Evolutionary conservation across 2,888 invertebrate species (phyloP).

Genomic region (Marasmarcha lunaedactyla): DNA sequence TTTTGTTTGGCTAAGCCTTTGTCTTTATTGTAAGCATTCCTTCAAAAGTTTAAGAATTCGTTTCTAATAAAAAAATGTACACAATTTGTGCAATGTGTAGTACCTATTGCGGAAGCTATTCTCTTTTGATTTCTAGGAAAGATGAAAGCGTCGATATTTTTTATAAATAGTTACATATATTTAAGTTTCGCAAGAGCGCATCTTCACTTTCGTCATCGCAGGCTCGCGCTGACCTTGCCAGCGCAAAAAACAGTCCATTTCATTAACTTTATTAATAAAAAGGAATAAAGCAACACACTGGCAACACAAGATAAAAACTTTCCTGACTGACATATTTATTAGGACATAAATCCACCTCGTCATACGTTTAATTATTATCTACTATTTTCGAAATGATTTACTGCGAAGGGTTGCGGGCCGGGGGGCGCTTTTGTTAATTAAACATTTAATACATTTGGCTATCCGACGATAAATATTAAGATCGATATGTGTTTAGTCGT

Average conservation of each 20-base stretch:
- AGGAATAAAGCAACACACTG: neutral
- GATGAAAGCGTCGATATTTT: too few relatives aligned
- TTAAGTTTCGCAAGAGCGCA: too few relatives aligned
- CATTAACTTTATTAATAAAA: neutral
- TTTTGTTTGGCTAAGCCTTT: too few relatives aligned
- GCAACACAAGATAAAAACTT: slow-evolving; percentile 5
- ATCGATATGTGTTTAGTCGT: neutral
- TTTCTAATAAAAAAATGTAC: too few relatives aligned
- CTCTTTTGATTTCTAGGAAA: too few relatives aligned
- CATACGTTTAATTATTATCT: slow-evolving; percentile 52
- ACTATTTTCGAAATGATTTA: slow-evolving; percentile 33
- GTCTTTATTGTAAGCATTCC: too few relatives aligned
- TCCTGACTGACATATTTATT: slow-evolving; percentile 42
- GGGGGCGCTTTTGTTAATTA: slow-evolving; percentile 1
- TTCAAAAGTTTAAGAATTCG: too few relatives aligned
- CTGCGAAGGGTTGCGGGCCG: slow-evolving; percentile 6
- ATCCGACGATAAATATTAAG: slow-evolving; percentile 1
- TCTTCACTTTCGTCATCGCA: too few relatives aligned
- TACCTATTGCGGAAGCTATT: too few relatives aligned
- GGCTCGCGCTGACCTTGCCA: too few relatives aligned
- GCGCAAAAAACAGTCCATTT: neutral
- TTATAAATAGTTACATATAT: too few relatives aligned
- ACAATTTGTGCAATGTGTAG: too few relatives aligned
- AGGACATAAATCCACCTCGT: slow-evolving; percentile 42
- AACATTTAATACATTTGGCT: neutral